These are phyloP conservation scores for Disparrhopalites patrizii DNA, from an alignment of 2,888 invertebrate genomes.

Conservation along the genomic window DNA sequence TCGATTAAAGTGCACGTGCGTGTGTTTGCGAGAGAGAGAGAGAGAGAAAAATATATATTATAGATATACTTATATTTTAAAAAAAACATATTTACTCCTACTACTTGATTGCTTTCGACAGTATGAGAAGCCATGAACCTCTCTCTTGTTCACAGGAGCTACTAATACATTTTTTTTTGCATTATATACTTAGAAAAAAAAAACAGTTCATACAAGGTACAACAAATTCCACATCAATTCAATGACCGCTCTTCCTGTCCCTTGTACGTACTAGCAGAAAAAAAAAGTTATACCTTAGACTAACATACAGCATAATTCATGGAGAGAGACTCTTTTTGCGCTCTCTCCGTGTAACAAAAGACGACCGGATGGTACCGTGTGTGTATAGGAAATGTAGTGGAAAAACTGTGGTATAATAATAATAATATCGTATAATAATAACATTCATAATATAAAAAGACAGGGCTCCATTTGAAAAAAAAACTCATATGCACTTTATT, in stretches of 20 bases:
- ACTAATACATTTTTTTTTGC: background rate
- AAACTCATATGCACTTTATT: background rate
- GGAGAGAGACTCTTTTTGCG: no score
- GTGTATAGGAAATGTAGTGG: no score
- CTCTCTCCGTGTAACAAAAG: no score
- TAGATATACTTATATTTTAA: no score
- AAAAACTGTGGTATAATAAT: no score
- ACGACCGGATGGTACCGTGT: constrained; percentile 3
- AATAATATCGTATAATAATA: no score
- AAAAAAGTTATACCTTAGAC: background rate
- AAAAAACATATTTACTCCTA: no score
- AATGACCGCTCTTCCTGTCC: constrained; percentile 10
- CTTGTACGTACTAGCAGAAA: no score
- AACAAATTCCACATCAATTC: background rate
- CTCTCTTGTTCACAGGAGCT: background rate
- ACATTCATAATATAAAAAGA: no score
- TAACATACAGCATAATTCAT: background rate
- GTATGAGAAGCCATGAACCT: background rate
- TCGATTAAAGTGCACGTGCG: no score
- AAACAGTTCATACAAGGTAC: background rate
- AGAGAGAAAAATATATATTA: background rate
- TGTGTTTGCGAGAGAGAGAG: background rate
- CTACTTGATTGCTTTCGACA: background rate
- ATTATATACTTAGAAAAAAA: background rate
- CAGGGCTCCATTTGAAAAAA: no score